phyloP scores from a whole-genome alignment of 2,888 invertebrate genomes.

The Eupithecia tripunctaria region DNA sequence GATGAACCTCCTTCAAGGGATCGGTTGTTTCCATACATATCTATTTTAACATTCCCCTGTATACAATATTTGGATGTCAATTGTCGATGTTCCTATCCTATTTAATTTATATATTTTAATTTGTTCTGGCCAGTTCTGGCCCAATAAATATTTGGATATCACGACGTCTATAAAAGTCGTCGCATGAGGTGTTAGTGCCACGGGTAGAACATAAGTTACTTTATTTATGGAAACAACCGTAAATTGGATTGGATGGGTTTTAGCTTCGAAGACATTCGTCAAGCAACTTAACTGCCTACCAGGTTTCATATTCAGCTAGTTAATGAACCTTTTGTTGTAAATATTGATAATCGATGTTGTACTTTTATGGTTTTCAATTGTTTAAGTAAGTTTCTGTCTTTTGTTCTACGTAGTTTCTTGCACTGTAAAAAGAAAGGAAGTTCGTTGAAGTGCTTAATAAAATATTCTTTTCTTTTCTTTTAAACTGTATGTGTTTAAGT shows the following conservation, averaged over 20 bases:
- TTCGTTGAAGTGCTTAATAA: neutral
- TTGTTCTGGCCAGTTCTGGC: slow-evolving; percentile 57
- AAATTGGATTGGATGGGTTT: slow-evolving; percentile 52
- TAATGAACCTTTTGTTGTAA: slow-evolving; percentile 13
- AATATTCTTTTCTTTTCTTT: too few species aligned
- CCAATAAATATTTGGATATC: slow-evolving; percentile 74
- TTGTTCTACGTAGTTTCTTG: neutral
- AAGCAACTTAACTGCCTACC: slow-evolving; percentile 34
- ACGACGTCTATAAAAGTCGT: slow-evolving; percentile 65
- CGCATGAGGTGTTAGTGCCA: slow-evolving; percentile 63
- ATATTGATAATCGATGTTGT: neutral
- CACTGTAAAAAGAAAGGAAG: neutral
- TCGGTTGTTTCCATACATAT: neutral
- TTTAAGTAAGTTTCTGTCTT: neutral
- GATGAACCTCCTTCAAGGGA: neutral
- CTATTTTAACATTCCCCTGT: slow-evolving; percentile 2
- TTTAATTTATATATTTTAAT: slow-evolving; percentile 75
- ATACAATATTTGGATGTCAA: slow-evolving; percentile 71
- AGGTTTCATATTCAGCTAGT: slow-evolving; percentile 26
- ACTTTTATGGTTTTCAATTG: neutral
- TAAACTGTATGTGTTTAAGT: too few species aligned
- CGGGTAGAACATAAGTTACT: slow-evolving; percentile 52
- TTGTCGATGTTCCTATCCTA: slow-evolving; percentile 52
- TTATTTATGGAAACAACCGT: slow-evolving; percentile 57
- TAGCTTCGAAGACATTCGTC: slow-evolving; percentile 43